Evolutionary conservation across 1,140 invertebrate species (phyloP), one percentile per base, ranked within the genome.

Genomic region (Conopomorpha cramerella): DNA sequence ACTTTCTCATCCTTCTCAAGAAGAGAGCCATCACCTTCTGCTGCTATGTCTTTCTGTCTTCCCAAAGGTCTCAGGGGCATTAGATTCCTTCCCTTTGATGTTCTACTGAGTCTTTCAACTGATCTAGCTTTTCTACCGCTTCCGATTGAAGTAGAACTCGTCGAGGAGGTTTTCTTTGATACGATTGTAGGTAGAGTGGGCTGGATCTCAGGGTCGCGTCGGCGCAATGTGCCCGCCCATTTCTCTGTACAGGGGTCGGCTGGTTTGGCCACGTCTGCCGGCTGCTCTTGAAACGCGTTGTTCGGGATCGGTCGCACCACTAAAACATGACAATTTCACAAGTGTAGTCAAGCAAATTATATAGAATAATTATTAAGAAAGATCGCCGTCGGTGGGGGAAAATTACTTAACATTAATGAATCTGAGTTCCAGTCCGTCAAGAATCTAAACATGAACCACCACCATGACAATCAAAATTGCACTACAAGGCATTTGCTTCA

Each of bases 131-230:
- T 83, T 26, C 81, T 62, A 2, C 66, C 62, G 38, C 67, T 77
- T 10, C 59, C 52, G 2, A 63, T 38, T 1, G 46, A 35, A 1
- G 57, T 55, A 2, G 58, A 56, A n/a, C n/a, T n/a, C 4, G 54
- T 56, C 3, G 61, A 67, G 1, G 70, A 73, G 30, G 56, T 49
- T 40, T 73, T 76, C 43, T 72, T 46, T 1, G 65, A 41, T 18
- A 76, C 55, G 32, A 86, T 84, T 3, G 84, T 82, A 10, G 85
- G 85, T 32, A 87, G 52, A 4, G 82, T 81, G 1, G 84, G 83
- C 48, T 86, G 85, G 3, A 87, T 66, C 38, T 86, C 82, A 1
- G 85, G 83, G 64, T 87, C 84, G 27, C 85, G 63, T 41, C 80
- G 80, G 1, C 86, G 55, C 10, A 87, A 49, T 12, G 84, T 85